These are phyloP conservation scores for Pachyramphus minor DNA, from an alignment of 2,113 vertebrate genomes.

Conservation along the genomic window DNA sequence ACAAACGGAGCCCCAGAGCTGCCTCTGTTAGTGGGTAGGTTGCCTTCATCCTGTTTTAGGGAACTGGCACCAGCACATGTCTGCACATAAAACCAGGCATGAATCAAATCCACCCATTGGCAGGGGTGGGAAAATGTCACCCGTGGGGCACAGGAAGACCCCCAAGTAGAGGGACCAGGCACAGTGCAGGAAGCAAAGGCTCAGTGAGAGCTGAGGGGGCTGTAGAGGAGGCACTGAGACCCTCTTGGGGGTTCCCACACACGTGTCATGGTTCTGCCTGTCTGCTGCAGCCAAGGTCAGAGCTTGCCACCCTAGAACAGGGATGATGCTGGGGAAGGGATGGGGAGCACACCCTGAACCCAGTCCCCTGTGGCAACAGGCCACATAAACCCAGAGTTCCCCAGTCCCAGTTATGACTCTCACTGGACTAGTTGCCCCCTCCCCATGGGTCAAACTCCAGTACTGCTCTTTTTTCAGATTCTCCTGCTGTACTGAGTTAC, in stretches of 20 bases:
- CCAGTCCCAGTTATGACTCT: not conserved
- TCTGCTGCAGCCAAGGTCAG: not conserved
- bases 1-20: not conserved
- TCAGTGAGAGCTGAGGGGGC: not conserved
- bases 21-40: not conserved
- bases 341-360: not conserved
- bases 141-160: accelerated
- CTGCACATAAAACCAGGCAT: not conserved
- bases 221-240: not conserved
- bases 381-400: not conserved
- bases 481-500: not conserved
- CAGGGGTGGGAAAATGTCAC: not conserved
- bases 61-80: not conserved
- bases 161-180: not conserved
- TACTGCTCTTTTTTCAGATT: not conserved
- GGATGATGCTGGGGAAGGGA: not conserved
- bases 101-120: not conserved
- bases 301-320: not conserved
- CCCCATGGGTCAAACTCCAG: not conserved
- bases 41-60: not conserved
- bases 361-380: not conserved
- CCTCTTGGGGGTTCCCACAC: accelerated
- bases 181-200: accelerated
- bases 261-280: not conserved
- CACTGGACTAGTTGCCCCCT: not conserved